These are phyloP conservation scores for Ceratoteleas bidentatus DNA, from an alignment of 1,140 invertebrate genomes.

Conservation along the genomic window DNA sequence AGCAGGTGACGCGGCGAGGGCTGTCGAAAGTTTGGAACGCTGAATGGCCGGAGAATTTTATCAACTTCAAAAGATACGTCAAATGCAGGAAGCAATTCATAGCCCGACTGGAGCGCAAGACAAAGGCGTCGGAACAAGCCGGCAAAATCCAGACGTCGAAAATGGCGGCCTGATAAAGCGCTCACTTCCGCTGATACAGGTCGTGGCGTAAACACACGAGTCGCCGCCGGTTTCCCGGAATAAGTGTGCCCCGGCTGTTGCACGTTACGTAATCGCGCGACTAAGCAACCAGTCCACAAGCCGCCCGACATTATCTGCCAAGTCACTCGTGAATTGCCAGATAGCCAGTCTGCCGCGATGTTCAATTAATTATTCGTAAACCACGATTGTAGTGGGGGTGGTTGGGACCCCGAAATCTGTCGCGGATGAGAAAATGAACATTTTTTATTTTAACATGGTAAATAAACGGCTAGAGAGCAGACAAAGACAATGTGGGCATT, in stretches of 20 bases:
- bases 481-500: too few relatives aligned
- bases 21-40: conserved; percentile 20
- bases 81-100: conserved; percentile 45
- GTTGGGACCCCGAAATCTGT: too few relatives aligned
- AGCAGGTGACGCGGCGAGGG: conserved; percentile 6
- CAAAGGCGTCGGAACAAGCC: conserved; percentile 23
- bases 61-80: conserved; percentile 30
- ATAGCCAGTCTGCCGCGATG: too few relatives aligned
- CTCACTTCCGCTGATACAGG: conserved; percentile 38
- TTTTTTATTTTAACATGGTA: too few relatives aligned
- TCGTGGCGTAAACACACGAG: conserved; percentile 37
- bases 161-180: conserved; percentile 38
- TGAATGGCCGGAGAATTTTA: conserved; percentile 29
- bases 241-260: conserved; percentile 24
- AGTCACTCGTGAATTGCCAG: too few relatives aligned
- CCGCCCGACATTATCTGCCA: too few relatives aligned
- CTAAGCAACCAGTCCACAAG: too few relatives aligned
- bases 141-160: conserved; percentile 40
- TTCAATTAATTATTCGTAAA: too few relatives aligned
- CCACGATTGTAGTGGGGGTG: too few relatives aligned
- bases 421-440: too few relatives aligned
- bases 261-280: conserved; percentile 31
- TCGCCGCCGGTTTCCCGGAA: conserved; percentile 32
- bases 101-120: conserved; percentile 16
- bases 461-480: too few relatives aligned